Evolutionary conservation across 2,113 vertebrate genomes (phyloP).

Genomic region (Nothoprocta pentlandii): DNA sequence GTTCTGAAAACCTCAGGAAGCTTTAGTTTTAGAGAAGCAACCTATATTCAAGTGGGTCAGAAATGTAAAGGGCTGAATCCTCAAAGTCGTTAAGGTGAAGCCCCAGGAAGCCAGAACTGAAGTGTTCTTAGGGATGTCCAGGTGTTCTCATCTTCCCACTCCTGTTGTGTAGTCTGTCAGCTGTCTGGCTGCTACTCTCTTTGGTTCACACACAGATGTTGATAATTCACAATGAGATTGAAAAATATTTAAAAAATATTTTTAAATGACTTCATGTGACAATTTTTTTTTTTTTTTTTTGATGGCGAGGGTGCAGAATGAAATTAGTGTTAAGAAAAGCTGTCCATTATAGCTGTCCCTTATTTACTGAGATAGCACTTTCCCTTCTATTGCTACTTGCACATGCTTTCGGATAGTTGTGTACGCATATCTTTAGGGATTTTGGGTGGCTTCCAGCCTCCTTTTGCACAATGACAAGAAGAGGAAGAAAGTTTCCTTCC

Average conservation of each 20-base stretch:
- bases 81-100: not conserved
- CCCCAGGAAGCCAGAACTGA: not conserved
- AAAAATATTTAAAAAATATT: not conserved
- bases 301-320: no score
- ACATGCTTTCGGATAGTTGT: not conserved
- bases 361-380: no score
- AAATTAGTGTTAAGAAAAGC: no score
- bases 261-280: not conserved
- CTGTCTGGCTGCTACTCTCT: not conserved
- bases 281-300: not conserved
- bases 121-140: not conserved
- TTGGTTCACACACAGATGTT: not conserved
- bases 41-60: not conserved
- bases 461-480: not conserved
- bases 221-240: not conserved
- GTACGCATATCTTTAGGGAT: not conserved
- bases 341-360: no score
- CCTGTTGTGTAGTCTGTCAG: not conserved
- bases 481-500: not conserved
- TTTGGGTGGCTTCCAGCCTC: not conserved
- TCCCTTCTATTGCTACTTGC: not conserved
- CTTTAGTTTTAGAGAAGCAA: not conserved
- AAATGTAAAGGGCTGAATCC: not conserved
- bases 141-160: not conserved
- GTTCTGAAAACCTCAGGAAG: not conserved